Evolutionary conservation across 1,140 invertebrate species (phyloP), one percentile per base, ranked within the genome.

Genomic region (Zaprionus ghesquierei): DNA sequence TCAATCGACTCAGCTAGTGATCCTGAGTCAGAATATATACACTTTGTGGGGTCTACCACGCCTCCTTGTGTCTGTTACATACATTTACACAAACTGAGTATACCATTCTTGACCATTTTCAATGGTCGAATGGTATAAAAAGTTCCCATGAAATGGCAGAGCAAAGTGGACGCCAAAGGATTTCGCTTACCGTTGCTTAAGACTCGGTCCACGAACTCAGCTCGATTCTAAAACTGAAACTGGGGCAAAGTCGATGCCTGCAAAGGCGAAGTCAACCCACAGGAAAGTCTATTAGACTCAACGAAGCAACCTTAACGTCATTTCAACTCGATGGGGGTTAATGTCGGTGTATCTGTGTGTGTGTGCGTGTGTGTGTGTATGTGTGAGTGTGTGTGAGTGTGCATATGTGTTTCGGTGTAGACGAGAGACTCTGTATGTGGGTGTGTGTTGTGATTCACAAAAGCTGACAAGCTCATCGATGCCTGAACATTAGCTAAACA

Each of bases 401-500:
- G 9, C 46, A 18, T 70, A 35, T 59, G 29, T 65, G 61, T 71
- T 27, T 55, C 38, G 65, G 27, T 69, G 41, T 35, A 46, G 10
- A 46, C 9, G 9, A 20, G 8, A 44, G 41, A 9, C 2, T 44
- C 41, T 41, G 12, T 60, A n/a, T 44, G 41, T 74, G 49, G 51
- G 49, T 66, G 13, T 65, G 66, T 78, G 82, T 61, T 87, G 79
- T 89, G 84, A 82, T 87, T 89, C 76, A 89, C 84, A 89, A 89
- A 89, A 89, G 84, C 84, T 89, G 84, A 89, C 84, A 95, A 95
- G 87, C 89, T 90, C 89, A 90, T 90, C 89, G 89, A 90, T 90
- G 89, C 89, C 89, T 90, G 89, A 90, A 90, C 89, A 90, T 90
- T 90, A 90, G 89, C 89, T 90, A 90, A 90, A 90, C 89, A 90